Base-by-base conservation (phyloP, 92 coral and sea anemone genomes). In the Epizoanthus stellaris region DNA sequence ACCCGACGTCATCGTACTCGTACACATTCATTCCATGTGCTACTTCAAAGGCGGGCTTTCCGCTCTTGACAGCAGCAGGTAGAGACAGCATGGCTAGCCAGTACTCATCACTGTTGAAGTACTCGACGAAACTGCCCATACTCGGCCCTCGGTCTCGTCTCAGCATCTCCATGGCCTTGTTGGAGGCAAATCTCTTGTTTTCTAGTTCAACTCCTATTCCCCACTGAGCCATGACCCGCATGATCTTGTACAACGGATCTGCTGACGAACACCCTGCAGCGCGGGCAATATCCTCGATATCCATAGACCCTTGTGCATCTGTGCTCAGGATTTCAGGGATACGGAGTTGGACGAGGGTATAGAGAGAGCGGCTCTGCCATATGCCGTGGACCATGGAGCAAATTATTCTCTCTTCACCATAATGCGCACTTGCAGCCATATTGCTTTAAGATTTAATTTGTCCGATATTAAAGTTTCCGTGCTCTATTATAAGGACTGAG, bases 221-320 rank as follows among this genome's bases (percentile, higher is more conserved):
- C 91, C 91, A 88, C 66, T 88, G 91, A 75, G 87, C 91, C 79
- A 88, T 75, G 70, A 79, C 70, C 23, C 91, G 75, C 91, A 88
- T 82, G 61, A 88, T n/a, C 20, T 36, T 57, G 87, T 82, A 88
- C 23, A 88, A 17, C 63, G 64, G 72, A 2, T 75, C 83, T 34
- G 43, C 57, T 43, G 91, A 81, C 15, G 61, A 67, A 54, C 91
- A 88, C 12, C 87, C 87, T 3, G 91, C 58, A 67, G 65, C 61
- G 38, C 72, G 62, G 25, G 86, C 81, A 80, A 87, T 56, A 34
- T 87, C 84, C 25, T 82, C 76, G 43, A 87, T 82, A 45, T 60
- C 58, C 56, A 87, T 49, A 10, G 52, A 12, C 11, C 75, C 53
- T 80, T 71, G 40, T 42, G 89, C 70, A 12, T 23, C 63, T 23